Evolutionary conservation across 2,888 invertebrate genomes (phyloP).

Genomic region (Luperina testacea): DNA sequence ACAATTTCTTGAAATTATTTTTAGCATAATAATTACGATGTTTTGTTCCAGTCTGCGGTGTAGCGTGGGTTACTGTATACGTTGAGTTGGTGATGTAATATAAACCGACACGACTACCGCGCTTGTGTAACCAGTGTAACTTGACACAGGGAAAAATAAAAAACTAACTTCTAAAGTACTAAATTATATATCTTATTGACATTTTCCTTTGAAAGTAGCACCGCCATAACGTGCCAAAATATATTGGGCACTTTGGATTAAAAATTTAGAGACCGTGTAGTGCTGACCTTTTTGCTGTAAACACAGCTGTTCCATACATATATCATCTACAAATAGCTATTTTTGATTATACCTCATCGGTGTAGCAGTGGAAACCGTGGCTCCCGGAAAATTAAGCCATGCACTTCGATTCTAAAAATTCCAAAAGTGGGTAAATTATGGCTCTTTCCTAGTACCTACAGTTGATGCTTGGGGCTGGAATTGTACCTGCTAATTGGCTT

Average conservation of each 20-base stretch:
- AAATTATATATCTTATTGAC: background rate
- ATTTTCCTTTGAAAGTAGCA: background rate
- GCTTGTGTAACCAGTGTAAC: constrained; percentile 9
- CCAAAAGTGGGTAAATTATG: too few relatives aligned
- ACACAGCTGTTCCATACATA: constrained; percentile 30
- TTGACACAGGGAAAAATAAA: background rate
- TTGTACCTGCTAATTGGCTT: background rate
- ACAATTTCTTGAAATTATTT: constrained; percentile 50
- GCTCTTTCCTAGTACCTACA: background rate
- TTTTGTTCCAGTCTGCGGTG: constrained; percentile 27
- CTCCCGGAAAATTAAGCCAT: background rate
- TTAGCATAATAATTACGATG: constrained; percentile 48
- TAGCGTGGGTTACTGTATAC: constrained; percentile 37
- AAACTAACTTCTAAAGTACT: background rate
- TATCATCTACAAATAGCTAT: background rate
- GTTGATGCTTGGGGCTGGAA: background rate
- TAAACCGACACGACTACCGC: constrained; percentile 17
- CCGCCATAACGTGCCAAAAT: background rate
- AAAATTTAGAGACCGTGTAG: background rate
- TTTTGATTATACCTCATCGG: background rate
- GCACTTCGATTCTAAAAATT: background rate
- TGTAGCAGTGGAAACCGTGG: background rate
- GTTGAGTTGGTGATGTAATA: constrained; percentile 44
- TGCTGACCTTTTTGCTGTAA: constrained; percentile 1
- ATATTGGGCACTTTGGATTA: background rate